Evolutionary conservation across 2,113 vertebrate genomes (phyloP), one percentile per base, ranked within the genome.

Genomic region (Prinia subflava): DNA sequence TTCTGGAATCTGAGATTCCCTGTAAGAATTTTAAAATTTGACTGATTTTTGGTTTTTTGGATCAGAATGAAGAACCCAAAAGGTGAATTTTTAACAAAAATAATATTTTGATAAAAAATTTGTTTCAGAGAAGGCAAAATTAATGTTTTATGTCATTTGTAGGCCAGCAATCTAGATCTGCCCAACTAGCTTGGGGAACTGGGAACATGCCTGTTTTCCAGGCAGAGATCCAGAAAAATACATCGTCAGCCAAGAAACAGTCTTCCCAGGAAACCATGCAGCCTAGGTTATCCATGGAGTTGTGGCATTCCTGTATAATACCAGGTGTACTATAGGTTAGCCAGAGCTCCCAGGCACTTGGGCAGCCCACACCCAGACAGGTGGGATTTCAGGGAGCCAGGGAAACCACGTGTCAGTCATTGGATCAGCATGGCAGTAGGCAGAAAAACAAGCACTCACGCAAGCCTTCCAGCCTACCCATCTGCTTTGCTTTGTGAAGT

Each of bases 271-370:
- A 56, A 86, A 62, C 25, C 6, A 6, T 12, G 33, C 15, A 80
- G 37, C 23, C 35, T 39, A 59, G 9, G 15, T 69, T 88, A 13
- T 52, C 6, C 55, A 37, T 16, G 13, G 15, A 83, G 8, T 16
- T 0, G 0, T 70, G 46, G 15, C 41, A 73, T 33, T 69, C 69
- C 25, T 22, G 11, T 46, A 39, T 44, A 9, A 4, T 60, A 65
- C 5, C 35, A 55, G 21, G 73, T 74, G 62, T 65, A 53, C 27
- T 63, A 1, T 9, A 76, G 63, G 7, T 70, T 73, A 90, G 82
- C 78, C 87, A 95, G 46, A 81, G 52, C 86, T 95, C 60, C 60
- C 22, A 87, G 92, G 80, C 86, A 82, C 73, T 87, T 78, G 69
- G 76, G 65, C 87, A 94, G 33, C 55, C 55, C 47, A 52, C 64